Conservation (phyloP, 2,113 vertebrate species). For the Mixornis gularis region DNA sequence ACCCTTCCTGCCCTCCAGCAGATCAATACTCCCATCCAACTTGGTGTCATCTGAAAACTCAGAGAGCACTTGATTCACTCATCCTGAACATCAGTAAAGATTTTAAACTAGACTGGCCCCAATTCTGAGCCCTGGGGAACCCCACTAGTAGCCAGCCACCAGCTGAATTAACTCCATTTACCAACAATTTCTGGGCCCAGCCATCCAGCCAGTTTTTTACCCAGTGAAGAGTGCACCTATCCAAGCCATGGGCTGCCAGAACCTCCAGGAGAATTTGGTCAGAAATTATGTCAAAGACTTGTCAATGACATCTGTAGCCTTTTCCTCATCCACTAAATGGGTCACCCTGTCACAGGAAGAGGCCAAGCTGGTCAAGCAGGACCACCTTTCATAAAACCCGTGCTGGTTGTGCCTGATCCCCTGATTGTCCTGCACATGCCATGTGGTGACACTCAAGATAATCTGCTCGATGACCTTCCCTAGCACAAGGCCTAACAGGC, state of each 20-base stretch:
- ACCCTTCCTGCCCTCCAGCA: neutral
- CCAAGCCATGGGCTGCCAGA: neutral
- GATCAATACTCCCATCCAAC: neutral
- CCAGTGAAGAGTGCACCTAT: neutral
- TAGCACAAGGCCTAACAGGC: neutral
- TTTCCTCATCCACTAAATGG: fast-evolving
- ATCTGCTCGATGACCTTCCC: neutral
- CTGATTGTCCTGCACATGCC: neutral
- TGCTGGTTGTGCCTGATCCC: neutral
- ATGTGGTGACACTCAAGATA: neutral
- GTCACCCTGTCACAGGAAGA: neutral
- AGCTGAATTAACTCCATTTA: neutral
- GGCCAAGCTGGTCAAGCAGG: neutral
- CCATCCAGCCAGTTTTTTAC: neutral
- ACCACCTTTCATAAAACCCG: neutral
- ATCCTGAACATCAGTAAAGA: neutral
- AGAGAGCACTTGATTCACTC: neutral
- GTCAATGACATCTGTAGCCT: neutral
- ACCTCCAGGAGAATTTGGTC: neutral
- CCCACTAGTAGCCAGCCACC: neutral
- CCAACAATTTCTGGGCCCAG: fast-evolving
- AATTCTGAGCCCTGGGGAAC: neutral
- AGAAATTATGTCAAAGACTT: neutral
- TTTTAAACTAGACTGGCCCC: neutral
- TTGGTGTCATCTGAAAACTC: neutral